Evolutionary conservation across 2,888 invertebrate species (phyloP), one percentile per base, ranked within the genome.

Genomic region (Uropetala carovei): DNA sequence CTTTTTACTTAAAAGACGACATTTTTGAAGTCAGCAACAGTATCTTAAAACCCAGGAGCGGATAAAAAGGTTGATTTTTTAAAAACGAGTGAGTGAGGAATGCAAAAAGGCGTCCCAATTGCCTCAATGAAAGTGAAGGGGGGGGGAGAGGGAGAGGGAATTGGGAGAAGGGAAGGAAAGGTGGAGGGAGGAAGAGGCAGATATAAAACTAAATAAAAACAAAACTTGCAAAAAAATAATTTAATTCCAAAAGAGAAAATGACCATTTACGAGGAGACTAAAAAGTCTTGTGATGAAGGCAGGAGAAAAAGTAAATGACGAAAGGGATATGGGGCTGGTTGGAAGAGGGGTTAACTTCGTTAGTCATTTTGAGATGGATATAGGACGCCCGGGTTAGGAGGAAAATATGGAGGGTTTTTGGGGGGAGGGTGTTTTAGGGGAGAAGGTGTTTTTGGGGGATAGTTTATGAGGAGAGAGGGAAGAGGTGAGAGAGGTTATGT

Each of bases 291-390:
- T 59, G 58, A 85, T 57, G 85, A 85, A 85, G 85, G 57, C 22
- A 18, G n/a, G n/a, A 10, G 2, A 57, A 59, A 86, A 60, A 30
- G 60, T 27, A 60, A 60, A 86, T 43, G 83, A 57, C 16, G 56
- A 16, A 83, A n/a, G 83, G 83, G 27, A 75, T 75, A 75, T 11
- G 89, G 59, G n/a, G 30, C 13, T 82, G 30, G 22, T 14, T 59
- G 14, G 16, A 3, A 8, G 57, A 57, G 60, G 60, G 27, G 86
- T 64, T 86, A 86, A 86, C 86, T 86, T 86, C 60, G 86, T 86
- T 86, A 86, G 86, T 30, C 86, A 60, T 86, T 86, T 60, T 59
- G 86, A 86, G 86, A 86, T 18, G 86, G 60, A 86, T 14, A 57
- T 3, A 68, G 68, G 68, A 22, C n/a, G n/a, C 43, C 43, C 3